Conservation (phyloP, 2,888 invertebrate species). For the Sinopyrophorus schimmeli region DNA sequence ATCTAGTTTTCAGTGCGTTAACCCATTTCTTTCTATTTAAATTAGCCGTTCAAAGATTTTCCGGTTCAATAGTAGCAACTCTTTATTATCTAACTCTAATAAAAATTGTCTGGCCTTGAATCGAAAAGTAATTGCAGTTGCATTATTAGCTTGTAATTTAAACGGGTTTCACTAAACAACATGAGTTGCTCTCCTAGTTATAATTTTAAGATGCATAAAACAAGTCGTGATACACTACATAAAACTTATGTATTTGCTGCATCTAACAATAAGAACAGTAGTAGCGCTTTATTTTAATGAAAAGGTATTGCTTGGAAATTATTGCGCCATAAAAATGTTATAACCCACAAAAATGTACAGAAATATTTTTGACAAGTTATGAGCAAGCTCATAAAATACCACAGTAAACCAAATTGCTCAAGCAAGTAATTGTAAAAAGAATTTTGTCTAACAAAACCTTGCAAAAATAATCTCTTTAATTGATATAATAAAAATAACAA, state of each 20-base stretch:
- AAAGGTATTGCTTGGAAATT: not conserved
- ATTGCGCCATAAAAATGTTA: slow-evolving; percentile 1
- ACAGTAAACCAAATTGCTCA: too few species aligned
- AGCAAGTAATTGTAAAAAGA: too few species aligned
- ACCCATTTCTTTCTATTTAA: too few species aligned
- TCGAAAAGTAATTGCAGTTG: slow-evolving; percentile 14
- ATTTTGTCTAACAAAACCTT: too few species aligned
- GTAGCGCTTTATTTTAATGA: slow-evolving; percentile 1
- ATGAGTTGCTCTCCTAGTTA: slow-evolving; percentile 1
- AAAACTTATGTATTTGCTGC: not conserved
- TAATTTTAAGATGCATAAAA: slow-evolving; percentile 5
- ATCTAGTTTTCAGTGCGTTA: too few species aligned
- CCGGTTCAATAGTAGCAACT: too few species aligned
- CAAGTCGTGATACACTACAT: not conserved
- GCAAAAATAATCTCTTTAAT: too few species aligned
- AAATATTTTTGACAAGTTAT: too few species aligned
- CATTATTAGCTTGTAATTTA: slow-evolving; percentile 6
- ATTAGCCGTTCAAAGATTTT: too few species aligned
- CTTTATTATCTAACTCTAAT: too few species aligned
- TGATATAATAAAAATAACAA: too few species aligned
- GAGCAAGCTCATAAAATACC: too few species aligned
- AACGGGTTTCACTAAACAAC: slow-evolving; percentile 10
- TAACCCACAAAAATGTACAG: not conserved
- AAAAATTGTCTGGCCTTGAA: slow-evolving; percentile 34
- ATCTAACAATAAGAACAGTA: not conserved